Evolutionary conservation across 2,888 invertebrate species (phyloP), one percentile per base, ranked within the genome.

Genomic region (Vesta saturnalis): DNA sequence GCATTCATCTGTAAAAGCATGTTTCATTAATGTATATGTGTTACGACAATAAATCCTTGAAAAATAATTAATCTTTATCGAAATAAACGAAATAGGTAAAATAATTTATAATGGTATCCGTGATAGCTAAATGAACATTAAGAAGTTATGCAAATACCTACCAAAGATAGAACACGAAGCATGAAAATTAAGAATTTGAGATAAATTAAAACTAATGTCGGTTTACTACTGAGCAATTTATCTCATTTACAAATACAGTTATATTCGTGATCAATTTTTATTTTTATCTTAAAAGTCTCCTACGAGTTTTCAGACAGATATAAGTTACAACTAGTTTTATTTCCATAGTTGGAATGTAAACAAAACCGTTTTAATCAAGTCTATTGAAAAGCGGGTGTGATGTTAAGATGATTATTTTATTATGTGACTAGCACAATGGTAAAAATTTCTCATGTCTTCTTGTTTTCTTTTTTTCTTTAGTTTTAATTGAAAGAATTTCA

Each of bases 301-400:
- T 46, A 56, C 43, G 35, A 43, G 56, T 56, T 46, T 61, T 62
- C n/a, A n/a, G 43, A 56, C 62, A 15, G 56, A 56, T 62, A 56
- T 56, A 55, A 46, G 18, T 22, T 54, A 62, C 46, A 47, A 56
- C 62, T 55, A 54, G 55, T 18, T 49, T 49, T 49, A 49, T 49
- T 49, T 18, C 14, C 8, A 39, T n/a, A 39, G 39, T n/a, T 39
- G 12, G n/a, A 39, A 39, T 39, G 39, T 39, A 39, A 39, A 39
- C n/a, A 39, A 39, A 39, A 39, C 39, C 39, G n/a, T 39, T n/a
- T 39, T 10, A n/a, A 39, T 39, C n/a, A n/a, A 39, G 39, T n/a
- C 39, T 39, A 39, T 39, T 39, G 12, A 39, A 39, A n/a, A n/a
- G 39, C 8, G 39, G 39, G 39, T 39, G 39, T 39, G 8, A 39